Evolutionary conservation across 2,888 invertebrate species (phyloP).

Genomic region (Anthrax anthrax): DNA sequence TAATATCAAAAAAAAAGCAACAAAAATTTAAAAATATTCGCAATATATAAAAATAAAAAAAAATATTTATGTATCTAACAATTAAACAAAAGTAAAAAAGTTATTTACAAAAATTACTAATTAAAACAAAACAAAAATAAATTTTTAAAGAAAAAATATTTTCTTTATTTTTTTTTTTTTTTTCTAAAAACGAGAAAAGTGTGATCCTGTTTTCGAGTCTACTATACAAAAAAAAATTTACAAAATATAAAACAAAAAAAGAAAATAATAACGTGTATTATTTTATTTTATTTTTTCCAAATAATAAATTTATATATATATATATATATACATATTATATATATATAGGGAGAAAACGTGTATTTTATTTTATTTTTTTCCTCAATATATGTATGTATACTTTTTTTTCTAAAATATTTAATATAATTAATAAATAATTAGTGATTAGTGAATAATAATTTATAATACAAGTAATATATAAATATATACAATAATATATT

Average conservation of each 20-base stretch:
- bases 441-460: too few relatives aligned
- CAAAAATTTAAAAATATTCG: too few relatives aligned
- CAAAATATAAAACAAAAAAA: slow-evolving; percentile 2
- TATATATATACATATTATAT: slow-evolving; percentile 8
- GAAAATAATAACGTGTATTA: slow-evolving; percentile 1
- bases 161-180: too few relatives aligned
- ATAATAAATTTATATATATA: slow-evolving; percentile 1
- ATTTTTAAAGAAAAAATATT: slow-evolving; percentile 7
- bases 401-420: too few relatives aligned
- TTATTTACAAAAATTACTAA: slow-evolving; percentile 1
- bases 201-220: too few relatives aligned
- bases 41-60: too few relatives aligned
- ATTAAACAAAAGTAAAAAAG: neutral
- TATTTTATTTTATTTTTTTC: slow-evolving; percentile 3
- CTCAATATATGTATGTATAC: neutral
- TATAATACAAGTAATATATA: too few relatives aligned
- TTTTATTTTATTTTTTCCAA: neutral
- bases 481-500: slow-evolving; percentile 10
- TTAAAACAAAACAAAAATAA: slow-evolving; percentile 6
- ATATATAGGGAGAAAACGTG: slow-evolving; percentile 6
- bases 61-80: neutral
- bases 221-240: slow-evolving; percentile 9
- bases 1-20: too few relatives aligned
- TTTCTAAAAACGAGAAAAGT: neutral
- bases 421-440: too few relatives aligned